Evolutionary conservation across 2,888 invertebrate species (phyloP), one percentile per base, ranked within the genome.

Genomic region (Acleris emargana): DNA sequence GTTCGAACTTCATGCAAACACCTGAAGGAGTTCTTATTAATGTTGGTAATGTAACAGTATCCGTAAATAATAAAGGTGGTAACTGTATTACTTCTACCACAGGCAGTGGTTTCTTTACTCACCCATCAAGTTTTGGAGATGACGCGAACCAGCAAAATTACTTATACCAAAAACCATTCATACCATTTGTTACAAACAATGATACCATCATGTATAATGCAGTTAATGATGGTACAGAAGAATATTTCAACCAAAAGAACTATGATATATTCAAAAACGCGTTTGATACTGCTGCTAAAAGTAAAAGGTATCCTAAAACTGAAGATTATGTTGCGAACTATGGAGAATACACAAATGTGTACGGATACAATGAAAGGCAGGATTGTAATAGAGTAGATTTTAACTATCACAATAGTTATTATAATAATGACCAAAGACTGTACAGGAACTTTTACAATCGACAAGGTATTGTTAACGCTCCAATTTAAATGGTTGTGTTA

Each of bases 21-120:
- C 78, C 91, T 1, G 94, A 94, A 76, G 93, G 93, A 45, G 92
- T 96, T 4, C 93, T 95, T 0, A 93, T 96, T 16, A 96, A 95
- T 74, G 96, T 96, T 13, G 96, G 96, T 1, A 96, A 96, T 78
- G 95, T 96, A 0, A 96, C 95, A 0, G 96, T 96, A 0, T 95
- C 95, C 60, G 96, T 96, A 17, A 95, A 95, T 67, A 95, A 95
- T 73, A 94, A 93, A 71, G 96, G 96, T 51, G 96, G 96, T 61
- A 95, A 94, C 83, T 94, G 95, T 71, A 95, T 95, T 47, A 95
- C 95, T 2, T 94, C 95, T 4, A 94, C 94, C 16, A 94, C 92
- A 0, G 93, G 93, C 1, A 91, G 88, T 60, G 93, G 93, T 2
- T 93, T 91, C 71, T 91, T 92, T 50, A 89, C 92, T 1, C 85